phyloP scores from a whole-genome alignment of 2,888 invertebrate genomes.

The Drosophila kuntzei region DNA sequence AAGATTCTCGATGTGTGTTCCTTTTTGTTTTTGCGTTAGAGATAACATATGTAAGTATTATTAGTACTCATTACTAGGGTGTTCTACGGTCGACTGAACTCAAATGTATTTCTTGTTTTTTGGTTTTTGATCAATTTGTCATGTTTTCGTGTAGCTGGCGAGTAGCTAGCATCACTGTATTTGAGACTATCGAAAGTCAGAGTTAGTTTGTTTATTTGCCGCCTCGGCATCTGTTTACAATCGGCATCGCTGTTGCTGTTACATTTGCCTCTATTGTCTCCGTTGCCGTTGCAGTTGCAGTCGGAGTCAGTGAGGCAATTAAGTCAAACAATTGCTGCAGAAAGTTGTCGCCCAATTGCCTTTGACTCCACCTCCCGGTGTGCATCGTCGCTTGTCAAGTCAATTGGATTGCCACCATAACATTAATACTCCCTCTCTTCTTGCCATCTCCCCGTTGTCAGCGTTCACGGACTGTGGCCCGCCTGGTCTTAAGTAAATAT shows the following conservation, averaged over 20 bases:
- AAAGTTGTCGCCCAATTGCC: slow-evolving; percentile 18
- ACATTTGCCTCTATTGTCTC: not conserved
- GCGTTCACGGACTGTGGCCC: slow-evolving; percentile 22
- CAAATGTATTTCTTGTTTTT: no score
- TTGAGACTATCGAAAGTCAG: slow-evolving; percentile 9
- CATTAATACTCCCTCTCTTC: slow-evolving; percentile 43
- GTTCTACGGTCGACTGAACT: no score
- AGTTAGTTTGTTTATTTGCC: slow-evolving; percentile 15
- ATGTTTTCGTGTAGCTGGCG: no score
- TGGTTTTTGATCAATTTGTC: no score
- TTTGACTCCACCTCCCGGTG: slow-evolving; percentile 2
- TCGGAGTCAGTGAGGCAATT: slow-evolving; percentile 11
- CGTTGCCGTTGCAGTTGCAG: not conserved
- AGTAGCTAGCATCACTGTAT: no score
- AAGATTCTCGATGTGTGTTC: no score
- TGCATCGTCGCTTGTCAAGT: slow-evolving; percentile 54
- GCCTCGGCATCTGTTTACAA: slow-evolving; percentile 9
- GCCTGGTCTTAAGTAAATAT: slow-evolving; percentile 73
- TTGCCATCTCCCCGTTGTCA: not conserved
- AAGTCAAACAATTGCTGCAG: slow-evolving; percentile 29
- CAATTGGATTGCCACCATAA: slow-evolving; percentile 73
- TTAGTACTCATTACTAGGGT: no score
- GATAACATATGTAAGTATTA: no score
- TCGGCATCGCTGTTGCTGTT: not conserved
- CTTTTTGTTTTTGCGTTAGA: no score